A percentile compares a stretch with the other conserved stretches of the same genome.
These are phyloP conservation scores for Drosophila grimshawi DNA, from an alignment of 1,140 invertebrate genomes.

Conservation along the genomic window DNA sequence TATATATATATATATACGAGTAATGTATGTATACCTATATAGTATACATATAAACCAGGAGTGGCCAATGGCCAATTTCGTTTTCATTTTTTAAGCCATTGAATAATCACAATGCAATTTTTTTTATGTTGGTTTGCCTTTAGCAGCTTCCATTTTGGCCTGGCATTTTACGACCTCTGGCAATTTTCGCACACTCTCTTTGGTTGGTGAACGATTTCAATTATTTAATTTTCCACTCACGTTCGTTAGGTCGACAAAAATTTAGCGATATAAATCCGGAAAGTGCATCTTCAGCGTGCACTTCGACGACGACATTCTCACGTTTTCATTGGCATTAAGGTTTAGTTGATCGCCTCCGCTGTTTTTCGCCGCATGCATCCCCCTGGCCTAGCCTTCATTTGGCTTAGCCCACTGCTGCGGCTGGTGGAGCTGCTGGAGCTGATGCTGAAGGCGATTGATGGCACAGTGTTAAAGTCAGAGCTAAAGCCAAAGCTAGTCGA, in stretches of 20 bases:
- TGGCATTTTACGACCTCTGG: constrained; percentile 49
- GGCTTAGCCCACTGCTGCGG: constrained; percentile 23
- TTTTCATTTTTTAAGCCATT: constrained; percentile 78
- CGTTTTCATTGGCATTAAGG: constrained; percentile 81
- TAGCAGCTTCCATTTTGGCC: constrained; percentile 34
- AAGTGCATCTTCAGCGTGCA: constrained; percentile 73
- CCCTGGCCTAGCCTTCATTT: constrained; percentile 51
- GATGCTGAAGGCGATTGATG: constrained; percentile 63
- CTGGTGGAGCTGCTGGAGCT: constrained; percentile 24
- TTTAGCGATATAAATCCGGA: constrained; percentile 74
- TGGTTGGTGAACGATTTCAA: constrained; percentile 61
- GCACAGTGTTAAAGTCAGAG: constrained; percentile 43
- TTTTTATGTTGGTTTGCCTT: constrained; percentile 30
- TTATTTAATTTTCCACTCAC: constrained; percentile 82
- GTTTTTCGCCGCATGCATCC: constrained; percentile 3
- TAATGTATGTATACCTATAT: constrained; percentile 12
- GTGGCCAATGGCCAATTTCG: constrained; percentile 75
- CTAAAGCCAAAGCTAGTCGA: constrained; percentile 15
- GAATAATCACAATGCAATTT: constrained; percentile 79
- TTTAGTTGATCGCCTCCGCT: constrained; percentile 65
- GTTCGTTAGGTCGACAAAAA: constrained; percentile 74
- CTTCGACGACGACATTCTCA: constrained; percentile 71
- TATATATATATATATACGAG: constrained; percentile 5
- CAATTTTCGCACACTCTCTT: constrained; percentile 67
- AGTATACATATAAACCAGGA: constrained; percentile 15